phyloP scores from a whole-genome alignment of 1,140 invertebrate species.

The Ostrea edulis region DNA sequence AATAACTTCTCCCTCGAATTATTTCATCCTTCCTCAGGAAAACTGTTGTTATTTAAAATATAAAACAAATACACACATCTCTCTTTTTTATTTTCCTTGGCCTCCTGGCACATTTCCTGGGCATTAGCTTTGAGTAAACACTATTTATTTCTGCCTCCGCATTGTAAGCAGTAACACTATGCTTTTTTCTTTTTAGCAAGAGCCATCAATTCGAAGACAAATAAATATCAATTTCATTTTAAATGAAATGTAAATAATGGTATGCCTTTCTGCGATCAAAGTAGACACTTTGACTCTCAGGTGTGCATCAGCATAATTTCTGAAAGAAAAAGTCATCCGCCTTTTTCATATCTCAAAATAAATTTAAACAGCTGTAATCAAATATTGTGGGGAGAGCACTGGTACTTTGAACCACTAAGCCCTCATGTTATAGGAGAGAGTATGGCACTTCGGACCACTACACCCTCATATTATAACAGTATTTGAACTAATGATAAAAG shows the following conservation, averaged over 20 bases:
- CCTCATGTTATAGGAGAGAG: too few relatives aligned
- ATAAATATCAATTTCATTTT: slow-evolving; percentile 38
- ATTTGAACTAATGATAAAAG: too few relatives aligned
- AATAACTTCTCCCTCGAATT: slow-evolving; percentile 23
- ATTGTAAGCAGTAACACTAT: slow-evolving; percentile 12
- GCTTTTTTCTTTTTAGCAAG: neutral
- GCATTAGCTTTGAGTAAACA: slow-evolving; percentile 34
- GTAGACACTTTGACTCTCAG: neutral
- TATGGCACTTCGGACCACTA: too few relatives aligned
- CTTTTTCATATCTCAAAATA: slow-evolving; percentile 5
- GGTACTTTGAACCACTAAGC: too few relatives aligned
- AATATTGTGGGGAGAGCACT: neutral
- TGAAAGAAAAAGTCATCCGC: neutral
- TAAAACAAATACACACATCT: slow-evolving; percentile 37
- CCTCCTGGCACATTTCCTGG: slow-evolving; percentile 35
- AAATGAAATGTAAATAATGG: slow-evolving; percentile 12
- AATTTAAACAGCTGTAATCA: neutral
- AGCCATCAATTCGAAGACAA: slow-evolving; percentile 4
- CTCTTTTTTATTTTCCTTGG: slow-evolving; percentile 22
- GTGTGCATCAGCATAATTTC: slow-evolving; percentile 13
- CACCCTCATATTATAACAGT: too few relatives aligned
- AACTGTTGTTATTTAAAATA: slow-evolving; percentile 34
- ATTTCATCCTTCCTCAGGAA: slow-evolving; percentile 22
- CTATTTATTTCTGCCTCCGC: neutral
- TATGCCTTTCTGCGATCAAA: neutral